phyloP scores from a whole-genome alignment of 2,797 vertebrate species.

The Crocodylus rhombifer region DNA sequence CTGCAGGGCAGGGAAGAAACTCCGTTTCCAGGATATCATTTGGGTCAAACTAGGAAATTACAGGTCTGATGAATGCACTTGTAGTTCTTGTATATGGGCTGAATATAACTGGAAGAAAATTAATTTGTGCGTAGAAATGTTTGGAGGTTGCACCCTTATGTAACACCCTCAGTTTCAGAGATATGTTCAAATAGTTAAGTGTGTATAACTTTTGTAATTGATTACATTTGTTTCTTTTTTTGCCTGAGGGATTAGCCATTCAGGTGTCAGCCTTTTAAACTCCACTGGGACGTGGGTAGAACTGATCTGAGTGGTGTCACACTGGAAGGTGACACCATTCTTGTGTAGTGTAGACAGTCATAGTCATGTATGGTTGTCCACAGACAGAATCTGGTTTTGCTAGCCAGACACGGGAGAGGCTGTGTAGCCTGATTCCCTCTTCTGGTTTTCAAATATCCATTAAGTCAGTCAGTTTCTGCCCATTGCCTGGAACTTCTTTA shows the following conservation, averaged over 20 bases:
- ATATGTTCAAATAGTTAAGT: conserved; percentile 1
- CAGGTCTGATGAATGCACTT: conserved; percentile 84
- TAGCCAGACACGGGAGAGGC: neutral
- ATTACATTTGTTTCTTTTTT: neutral
- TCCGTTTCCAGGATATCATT: conserved; percentile 95
- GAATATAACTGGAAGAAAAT: neutral
- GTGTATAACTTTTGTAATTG: neutral
- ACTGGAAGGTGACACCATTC: neutral
- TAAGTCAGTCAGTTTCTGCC: neutral
- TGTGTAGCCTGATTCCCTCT: neutral
- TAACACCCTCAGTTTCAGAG: neutral
- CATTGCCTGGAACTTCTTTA: neutral
- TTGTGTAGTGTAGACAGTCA: neutral
- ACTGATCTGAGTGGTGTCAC: neutral
- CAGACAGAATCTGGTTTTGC: neutral
- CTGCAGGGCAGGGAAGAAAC: conserved; percentile 94
- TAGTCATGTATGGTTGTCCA: no score
- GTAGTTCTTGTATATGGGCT: neutral
- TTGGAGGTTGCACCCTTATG: neutral
- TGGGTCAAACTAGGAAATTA: conserved; percentile 99
- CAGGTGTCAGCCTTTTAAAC: neutral
- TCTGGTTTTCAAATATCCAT: neutral
- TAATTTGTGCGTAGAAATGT: neutral
- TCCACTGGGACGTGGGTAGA: neutral
- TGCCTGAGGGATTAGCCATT: neutral